These are phyloP conservation scores for Callosobruchus maculatus DNA, from an alignment of 2,888 invertebrate genomes.

Conservation along the genomic window DNA sequence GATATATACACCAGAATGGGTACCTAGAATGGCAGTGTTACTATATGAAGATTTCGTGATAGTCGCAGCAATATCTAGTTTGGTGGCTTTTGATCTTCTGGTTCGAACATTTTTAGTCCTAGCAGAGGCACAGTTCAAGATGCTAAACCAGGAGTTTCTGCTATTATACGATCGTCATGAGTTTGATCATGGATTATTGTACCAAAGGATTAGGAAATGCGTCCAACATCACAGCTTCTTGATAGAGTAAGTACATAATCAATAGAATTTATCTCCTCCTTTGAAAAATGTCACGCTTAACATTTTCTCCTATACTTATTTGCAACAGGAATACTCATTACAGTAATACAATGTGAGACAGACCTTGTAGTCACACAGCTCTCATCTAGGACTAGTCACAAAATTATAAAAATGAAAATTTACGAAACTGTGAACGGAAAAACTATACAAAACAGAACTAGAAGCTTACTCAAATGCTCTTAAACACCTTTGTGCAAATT, in stretches of 20 bases:
- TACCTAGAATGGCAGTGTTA: background rate
- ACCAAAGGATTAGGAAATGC: background rate
- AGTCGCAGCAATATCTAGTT: background rate
- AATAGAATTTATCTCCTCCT: background rate
- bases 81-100: background rate
- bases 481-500: no score
- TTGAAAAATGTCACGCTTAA: no score
- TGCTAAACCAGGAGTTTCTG: background rate
- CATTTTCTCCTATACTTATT: no score
- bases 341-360: no score
- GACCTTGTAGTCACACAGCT: no score
- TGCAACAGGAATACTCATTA: no score
- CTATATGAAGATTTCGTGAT: background rate
- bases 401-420: no score
- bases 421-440: no score
- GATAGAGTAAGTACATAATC: background rate
- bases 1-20: background rate
- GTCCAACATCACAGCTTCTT: background rate
- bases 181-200: background rate
- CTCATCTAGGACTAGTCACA: no score
- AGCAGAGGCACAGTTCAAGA: background rate
- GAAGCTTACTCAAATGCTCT: no score
- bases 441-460: no score
- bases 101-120: background rate
- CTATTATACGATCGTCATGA: background rate